Evolutionary conservation across 1,140 invertebrate species (phyloP).

Genomic region (Anoplolepis gracilipes): DNA sequence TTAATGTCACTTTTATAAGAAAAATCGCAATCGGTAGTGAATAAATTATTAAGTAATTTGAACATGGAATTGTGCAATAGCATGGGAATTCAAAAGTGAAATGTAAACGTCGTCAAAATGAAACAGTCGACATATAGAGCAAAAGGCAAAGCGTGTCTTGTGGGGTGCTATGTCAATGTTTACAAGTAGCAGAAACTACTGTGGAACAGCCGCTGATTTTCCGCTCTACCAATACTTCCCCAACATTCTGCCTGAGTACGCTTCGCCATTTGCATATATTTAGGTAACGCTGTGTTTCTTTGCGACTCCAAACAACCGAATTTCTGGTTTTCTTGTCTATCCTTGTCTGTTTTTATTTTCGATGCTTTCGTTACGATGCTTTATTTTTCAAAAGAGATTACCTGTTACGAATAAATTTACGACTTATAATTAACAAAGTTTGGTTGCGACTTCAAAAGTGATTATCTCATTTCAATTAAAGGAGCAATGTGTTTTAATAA

Average conservation of each 20-base stretch:
- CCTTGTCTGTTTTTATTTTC: slow-evolving; percentile 7
- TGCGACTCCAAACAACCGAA: slow-evolving; percentile 24
- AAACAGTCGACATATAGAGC: neutral
- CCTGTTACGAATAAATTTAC: neutral
- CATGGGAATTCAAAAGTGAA: neutral
- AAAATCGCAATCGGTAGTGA: neutral
- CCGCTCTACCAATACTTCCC: slow-evolving; percentile 15
- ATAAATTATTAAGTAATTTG: neutral
- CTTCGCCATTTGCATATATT: slow-evolving; percentile 36
- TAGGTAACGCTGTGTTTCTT: slow-evolving; percentile 31
- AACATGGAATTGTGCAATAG: neutral
- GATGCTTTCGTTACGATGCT: neutral
- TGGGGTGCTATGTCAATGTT: slow-evolving; percentile 56
- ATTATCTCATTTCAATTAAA: neutral
- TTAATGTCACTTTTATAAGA: neutral
- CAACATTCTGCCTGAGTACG: neutral
- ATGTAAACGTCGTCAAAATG: neutral
- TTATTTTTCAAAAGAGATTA: neutral
- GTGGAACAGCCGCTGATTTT: slow-evolving; percentile 15
- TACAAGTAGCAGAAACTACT: slow-evolving; percentile 25
- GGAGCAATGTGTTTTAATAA: neutral
- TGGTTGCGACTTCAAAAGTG: neutral
- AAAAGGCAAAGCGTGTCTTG: neutral
- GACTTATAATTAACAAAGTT: neutral
- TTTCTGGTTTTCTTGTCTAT: neutral